A percentile compares a stretch with the other conserved stretches of the same genome.
Conservation (phyloP, 2,797 vertebrate species). For the Nannoperca australis region DNA sequence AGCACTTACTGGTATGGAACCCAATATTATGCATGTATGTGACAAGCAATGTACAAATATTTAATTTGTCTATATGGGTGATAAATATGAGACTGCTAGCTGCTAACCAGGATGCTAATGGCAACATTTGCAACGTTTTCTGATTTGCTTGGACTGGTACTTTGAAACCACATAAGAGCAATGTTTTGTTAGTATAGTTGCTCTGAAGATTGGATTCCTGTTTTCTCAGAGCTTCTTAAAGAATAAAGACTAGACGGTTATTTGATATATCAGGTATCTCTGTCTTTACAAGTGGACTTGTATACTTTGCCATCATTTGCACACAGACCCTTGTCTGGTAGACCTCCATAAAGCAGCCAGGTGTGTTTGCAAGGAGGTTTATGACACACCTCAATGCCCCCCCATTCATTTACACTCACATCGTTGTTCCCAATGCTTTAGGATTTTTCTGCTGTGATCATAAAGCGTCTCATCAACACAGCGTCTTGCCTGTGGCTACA, state of each 20-base stretch:
- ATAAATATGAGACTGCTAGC: background rate
- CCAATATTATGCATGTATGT: background rate
- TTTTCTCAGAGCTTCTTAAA: background rate
- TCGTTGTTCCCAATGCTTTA: constrained; percentile 15
- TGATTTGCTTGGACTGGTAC: background rate
- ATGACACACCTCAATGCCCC: constrained; percentile 18
- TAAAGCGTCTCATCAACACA: background rate
- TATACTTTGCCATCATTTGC: constrained; percentile 14
- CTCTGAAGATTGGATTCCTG: background rate
- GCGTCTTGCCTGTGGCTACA: constrained; percentile 33
- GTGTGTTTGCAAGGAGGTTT: constrained; percentile 55
- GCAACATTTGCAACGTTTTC: background rate
- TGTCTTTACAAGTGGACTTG: constrained; percentile 2
- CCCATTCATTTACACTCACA: constrained; percentile 26
- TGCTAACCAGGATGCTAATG: background rate
- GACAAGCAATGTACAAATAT: background rate
- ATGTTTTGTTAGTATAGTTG: background rate
- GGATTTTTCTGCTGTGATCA: constrained; percentile 15
- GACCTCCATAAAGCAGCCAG: constrained; percentile 44
- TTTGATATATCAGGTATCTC: background rate
- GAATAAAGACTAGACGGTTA: background rate
- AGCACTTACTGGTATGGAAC: background rate
- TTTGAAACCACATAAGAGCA: background rate
- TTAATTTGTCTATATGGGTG: background rate
- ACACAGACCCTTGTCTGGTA: background rate